phyloP scores from a whole-genome alignment of 92 coral and sea anemone genomes.

The Porites evermanni region DNA sequence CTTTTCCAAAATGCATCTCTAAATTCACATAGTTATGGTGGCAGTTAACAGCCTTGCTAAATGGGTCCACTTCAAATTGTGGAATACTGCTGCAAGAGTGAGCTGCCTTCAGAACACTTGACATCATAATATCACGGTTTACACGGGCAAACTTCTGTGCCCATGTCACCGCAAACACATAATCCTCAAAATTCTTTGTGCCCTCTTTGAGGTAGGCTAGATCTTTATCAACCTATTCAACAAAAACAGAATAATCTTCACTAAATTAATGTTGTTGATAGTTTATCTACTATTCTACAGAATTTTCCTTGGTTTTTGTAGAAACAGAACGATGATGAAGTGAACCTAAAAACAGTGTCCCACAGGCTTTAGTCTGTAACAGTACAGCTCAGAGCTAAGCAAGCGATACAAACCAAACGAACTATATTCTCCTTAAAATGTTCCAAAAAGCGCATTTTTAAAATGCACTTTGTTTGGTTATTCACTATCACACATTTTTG shows the following conservation, averaged over 20 bases:
- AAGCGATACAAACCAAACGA: too few species aligned
- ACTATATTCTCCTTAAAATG: too few species aligned
- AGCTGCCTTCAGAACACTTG: slow-evolving; percentile 69
- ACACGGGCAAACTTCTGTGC: slow-evolving; percentile 81
- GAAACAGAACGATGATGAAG: too few species aligned
- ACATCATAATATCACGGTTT: slow-evolving; percentile 85
- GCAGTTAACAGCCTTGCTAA: slow-evolving; percentile 81
- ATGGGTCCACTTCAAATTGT: slow-evolving; percentile 63
- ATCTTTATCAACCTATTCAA: slow-evolving; percentile 66
- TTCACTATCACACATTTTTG: too few species aligned
- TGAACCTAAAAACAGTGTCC: too few species aligned
- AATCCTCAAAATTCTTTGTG: slow-evolving; percentile 71
- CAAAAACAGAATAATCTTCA: neutral
- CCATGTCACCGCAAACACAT: slow-evolving; percentile 85
- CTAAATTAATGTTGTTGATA: too few species aligned
- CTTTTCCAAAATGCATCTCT: slow-evolving; percentile 82
- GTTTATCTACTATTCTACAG: too few species aligned
- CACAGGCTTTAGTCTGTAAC: too few species aligned
- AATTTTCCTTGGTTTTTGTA: too few species aligned
- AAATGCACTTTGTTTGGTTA: too few species aligned
- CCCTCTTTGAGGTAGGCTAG: slow-evolving; percentile 83
- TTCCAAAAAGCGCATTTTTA: too few species aligned
- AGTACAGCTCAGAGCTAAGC: too few species aligned
- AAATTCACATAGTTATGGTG: slow-evolving; percentile 87
- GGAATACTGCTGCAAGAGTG: slow-evolving; percentile 66